A percentile compares a stretch with the other conserved stretches of the same genome.
phyloP scores from a whole-genome alignment of 2,113 vertebrate species.

The Tragelaphus strepsiceros region DNA sequence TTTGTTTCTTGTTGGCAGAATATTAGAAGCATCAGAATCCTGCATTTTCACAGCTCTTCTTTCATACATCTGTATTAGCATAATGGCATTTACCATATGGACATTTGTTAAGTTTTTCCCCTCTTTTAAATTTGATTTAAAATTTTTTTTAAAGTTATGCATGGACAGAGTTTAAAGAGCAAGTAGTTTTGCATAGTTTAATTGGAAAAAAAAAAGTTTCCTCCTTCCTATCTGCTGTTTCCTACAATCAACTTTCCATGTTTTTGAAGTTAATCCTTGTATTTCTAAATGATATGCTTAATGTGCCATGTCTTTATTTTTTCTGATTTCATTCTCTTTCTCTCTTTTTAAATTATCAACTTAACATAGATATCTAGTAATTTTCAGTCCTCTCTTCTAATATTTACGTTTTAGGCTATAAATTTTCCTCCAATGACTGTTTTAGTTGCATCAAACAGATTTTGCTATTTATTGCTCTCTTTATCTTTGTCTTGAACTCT shows the following conservation, averaged over 20 bases:
- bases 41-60: not conserved
- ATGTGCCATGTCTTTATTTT: not conserved
- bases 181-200: not conserved
- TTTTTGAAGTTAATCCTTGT: not conserved
- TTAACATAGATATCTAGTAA: not conserved
- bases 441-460: not conserved
- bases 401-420: not conserved
- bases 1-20: not conserved
- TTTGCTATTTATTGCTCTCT: not conserved
- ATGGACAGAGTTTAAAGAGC: not conserved
- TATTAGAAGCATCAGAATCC: not conserved
- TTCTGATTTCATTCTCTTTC: not conserved
- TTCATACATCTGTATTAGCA: not conserved
- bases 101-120: not conserved
- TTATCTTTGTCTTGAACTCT: not conserved
- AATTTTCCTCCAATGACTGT: not conserved
- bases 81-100: not conserved
- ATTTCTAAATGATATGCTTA: not conserved
- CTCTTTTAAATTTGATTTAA: not conserved
- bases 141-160: not conserved
- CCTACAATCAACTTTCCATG: not conserved
- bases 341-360: not conserved
- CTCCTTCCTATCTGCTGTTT: not conserved
- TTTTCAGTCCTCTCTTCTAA: not conserved
- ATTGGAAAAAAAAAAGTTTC: not conserved